Percentiles rank a stretch among this genome's conserved stretches.
Conservation (phyloP, 2,113 vertebrate species). For the Rhinogobius similis region DNA sequence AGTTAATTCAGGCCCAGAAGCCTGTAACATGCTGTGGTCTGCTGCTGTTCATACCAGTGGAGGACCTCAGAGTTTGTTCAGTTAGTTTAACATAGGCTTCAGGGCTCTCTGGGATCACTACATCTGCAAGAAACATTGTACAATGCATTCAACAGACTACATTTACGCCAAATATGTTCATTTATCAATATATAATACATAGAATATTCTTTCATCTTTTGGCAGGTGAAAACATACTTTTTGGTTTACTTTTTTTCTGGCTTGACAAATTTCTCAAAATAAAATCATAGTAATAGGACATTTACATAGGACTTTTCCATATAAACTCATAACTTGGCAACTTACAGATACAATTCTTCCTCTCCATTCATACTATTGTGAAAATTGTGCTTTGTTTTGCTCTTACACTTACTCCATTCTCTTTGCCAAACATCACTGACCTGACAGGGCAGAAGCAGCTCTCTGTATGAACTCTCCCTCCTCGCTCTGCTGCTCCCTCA, state of each 20-base stretch:
- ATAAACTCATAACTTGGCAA: too few relatives aligned
- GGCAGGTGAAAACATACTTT: too few relatives aligned
- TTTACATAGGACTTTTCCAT: too few relatives aligned
- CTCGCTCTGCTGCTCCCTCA: constrained; percentile 84
- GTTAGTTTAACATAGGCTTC: constrained; percentile 96
- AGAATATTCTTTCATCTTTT: too few relatives aligned
- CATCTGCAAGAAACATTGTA: constrained; percentile 90
- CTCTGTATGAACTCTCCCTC: constrained; percentile 81
- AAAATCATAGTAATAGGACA: too few relatives aligned
- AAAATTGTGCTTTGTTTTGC: not conserved
- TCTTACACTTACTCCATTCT: not conserved
- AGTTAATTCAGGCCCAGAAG: constrained; percentile 51
- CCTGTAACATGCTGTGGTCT: constrained; percentile 64
- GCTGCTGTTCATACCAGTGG: constrained; percentile 84
- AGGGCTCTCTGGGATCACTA: constrained; percentile 92
- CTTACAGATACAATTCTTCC: not conserved
- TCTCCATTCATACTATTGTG: not conserved
- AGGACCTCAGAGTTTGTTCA: constrained; percentile 89
- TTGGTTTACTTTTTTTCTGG: too few relatives aligned
- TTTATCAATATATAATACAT: too few relatives aligned
- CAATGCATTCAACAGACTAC: constrained; percentile 62
- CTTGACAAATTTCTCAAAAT: too few relatives aligned
- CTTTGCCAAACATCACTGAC: constrained; percentile 64
- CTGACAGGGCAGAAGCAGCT: constrained; percentile 80
- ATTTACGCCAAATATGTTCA: constrained; percentile 33